Percentiles rank a stretch among this genome's conserved stretches.
Evolutionary conservation across 2,113 vertebrate genomes (phyloP).

Genomic region (Myocastor coypus): DNA sequence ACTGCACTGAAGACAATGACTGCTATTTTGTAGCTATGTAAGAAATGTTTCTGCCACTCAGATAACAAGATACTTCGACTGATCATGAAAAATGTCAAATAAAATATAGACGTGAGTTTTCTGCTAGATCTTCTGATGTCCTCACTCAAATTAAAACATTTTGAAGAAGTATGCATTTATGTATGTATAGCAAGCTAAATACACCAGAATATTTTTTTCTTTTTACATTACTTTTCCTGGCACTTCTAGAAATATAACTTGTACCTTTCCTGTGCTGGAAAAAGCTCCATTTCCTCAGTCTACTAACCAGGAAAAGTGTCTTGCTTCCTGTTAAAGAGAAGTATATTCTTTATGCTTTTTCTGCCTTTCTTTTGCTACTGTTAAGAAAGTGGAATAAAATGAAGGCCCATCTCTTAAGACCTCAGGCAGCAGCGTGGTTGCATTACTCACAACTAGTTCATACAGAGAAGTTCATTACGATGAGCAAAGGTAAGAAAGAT

Average conservation of each 20-base stretch:
- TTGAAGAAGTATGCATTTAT: neutral
- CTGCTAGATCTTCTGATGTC: neutral
- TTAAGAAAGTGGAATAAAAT: constrained; percentile 39
- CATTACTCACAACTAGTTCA: constrained; percentile 52
- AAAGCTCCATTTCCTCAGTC: neutral
- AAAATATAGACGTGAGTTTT: neutral
- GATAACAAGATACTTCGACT: constrained; percentile 2
- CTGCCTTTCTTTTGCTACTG: neutral
- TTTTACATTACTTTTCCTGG: neutral
- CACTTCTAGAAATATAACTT: neutral
- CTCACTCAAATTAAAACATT: constrained; percentile 29
- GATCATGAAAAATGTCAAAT: constrained; percentile 21
- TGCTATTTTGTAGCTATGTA: neutral
- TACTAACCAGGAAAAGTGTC: neutral
- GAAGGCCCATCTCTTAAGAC: neutral
- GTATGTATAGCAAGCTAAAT: neutral
- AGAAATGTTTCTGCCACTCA: neutral
- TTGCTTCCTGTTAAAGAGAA: constrained; percentile 8
- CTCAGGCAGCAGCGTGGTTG: neutral
- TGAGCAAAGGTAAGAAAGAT: constrained; percentile 4
- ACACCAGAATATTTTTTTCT: neutral
- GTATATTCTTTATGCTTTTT: neutral
- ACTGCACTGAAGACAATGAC: neutral
- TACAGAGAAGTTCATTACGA: constrained; percentile 39
- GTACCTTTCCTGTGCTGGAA: neutral